phyloP scores from a whole-genome alignment of 2,888 invertebrate genomes.

The Acronicta leporina region DNA sequence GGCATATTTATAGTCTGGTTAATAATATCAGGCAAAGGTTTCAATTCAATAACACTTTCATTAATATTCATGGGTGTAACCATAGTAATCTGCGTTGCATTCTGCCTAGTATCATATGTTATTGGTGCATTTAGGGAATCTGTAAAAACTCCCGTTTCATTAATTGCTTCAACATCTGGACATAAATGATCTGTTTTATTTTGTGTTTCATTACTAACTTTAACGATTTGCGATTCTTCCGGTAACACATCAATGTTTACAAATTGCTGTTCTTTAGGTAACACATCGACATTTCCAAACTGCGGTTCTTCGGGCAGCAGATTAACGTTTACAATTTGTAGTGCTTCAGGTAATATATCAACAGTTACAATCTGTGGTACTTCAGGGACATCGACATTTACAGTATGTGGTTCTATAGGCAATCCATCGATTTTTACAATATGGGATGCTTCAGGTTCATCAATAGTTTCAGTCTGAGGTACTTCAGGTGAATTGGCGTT shows the following conservation, averaged over 20 bases:
- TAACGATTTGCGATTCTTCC: slow-evolving; percentile 5
- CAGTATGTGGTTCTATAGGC: too few species aligned
- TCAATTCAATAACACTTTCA: slow-evolving; percentile 44
- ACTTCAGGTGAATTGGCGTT: too few species aligned
- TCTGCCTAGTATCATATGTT: slow-evolving; percentile 5
- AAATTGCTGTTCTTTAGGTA: slow-evolving; percentile 8
- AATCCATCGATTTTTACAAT: too few species aligned
- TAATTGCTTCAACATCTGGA: slow-evolving; percentile 7
- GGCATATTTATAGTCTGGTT: slow-evolving; percentile 47
- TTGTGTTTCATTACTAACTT: background rate
- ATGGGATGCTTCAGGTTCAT: too few species aligned
- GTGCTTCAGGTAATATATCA: too few species aligned
- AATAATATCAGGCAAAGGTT: slow-evolving; percentile 57
- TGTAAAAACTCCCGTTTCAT: slow-evolving; percentile 2
- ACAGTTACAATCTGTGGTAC: too few species aligned
- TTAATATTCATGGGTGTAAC: slow-evolving; percentile 43
- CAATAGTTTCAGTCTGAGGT: too few species aligned
- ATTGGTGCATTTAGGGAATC: slow-evolving; percentile 16
- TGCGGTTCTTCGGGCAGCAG: too few species aligned
- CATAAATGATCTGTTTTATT: slow-evolving; percentile 2
- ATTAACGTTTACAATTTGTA: too few species aligned
- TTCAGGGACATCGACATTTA: too few species aligned
- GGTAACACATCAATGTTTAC: background rate
- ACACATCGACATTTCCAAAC: too few species aligned
- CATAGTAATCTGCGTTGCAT: background rate